A percentile compares a stretch with the other conserved stretches of the same genome.
Evolutionary conservation across 2,797 vertebrate species (phyloP).

Genomic region (Gadopsis marmoratus): DNA sequence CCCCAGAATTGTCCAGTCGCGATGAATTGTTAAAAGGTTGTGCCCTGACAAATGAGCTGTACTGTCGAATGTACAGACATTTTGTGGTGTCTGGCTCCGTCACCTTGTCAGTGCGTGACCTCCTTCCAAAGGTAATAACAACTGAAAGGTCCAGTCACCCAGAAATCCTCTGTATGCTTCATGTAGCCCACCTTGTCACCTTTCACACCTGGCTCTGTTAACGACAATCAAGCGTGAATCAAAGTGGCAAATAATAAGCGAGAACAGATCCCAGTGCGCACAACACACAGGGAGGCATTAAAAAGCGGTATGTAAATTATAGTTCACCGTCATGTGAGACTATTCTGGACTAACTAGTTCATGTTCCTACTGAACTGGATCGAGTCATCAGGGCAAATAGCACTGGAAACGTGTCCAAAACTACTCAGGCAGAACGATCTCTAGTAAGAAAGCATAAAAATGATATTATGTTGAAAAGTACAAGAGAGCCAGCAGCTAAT

Average conservation of each 20-base stretch:
- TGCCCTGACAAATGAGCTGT: neutral
- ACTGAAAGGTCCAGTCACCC: constrained; percentile 59
- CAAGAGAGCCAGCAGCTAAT: neutral
- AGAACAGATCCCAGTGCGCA: neutral
- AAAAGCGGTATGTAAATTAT: constrained; percentile 30
- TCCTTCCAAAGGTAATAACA: constrained; percentile 31
- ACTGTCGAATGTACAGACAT: constrained; percentile 16
- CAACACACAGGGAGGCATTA: constrained; percentile 12
- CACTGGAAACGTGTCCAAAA: neutral
- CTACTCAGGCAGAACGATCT: neutral
- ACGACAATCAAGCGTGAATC: neutral
- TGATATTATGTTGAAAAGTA: neutral
- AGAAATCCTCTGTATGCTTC: constrained; percentile 54
- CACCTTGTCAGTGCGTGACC: constrained; percentile 31
- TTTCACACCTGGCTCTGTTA: constrained; percentile 52
- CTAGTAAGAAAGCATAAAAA: neutral
- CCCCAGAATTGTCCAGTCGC: neutral
- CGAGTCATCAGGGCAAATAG: neutral
- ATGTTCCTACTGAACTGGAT: constrained; percentile 20
- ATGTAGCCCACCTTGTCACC: constrained; percentile 52
- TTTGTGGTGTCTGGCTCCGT: constrained; percentile 19
- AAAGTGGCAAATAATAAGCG: constrained; percentile 33
- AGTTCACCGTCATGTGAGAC: constrained; percentile 7
- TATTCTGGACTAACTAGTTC: constrained; percentile 62
- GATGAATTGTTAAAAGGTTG: neutral